Conservation (phyloP, 2,888 invertebrate species). For the Sinhomidia bicolor region DNA sequence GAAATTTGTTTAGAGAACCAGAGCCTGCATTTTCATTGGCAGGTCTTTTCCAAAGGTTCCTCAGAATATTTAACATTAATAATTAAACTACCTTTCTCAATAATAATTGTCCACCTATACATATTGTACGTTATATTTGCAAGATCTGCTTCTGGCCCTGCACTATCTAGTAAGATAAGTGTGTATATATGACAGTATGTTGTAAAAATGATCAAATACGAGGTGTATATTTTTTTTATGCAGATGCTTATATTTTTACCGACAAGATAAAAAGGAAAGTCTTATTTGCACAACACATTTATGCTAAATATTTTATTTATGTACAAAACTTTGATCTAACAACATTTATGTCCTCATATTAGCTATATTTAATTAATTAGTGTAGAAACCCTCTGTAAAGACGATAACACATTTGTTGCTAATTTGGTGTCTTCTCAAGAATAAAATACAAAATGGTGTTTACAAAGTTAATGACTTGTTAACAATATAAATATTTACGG, state of each 20-base stretch:
- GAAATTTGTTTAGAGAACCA: conserved; percentile 71
- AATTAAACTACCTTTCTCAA: not conserved
- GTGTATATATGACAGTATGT: too few relatives aligned
- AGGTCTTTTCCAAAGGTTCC: conserved; percentile 65
- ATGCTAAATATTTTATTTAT: conserved; percentile 9
- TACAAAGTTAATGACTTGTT: too few relatives aligned
- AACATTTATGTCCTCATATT: not conserved
- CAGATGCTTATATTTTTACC: not conserved
- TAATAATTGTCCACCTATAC: not conserved
- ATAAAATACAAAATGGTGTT: not conserved
- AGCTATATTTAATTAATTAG: not conserved
- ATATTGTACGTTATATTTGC: not conserved
- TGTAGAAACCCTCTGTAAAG: too few relatives aligned
- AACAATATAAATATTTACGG: too few relatives aligned
- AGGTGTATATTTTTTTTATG: not conserved
- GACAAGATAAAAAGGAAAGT: conserved; percentile 16
- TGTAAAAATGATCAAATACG: too few relatives aligned
- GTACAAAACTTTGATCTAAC: not conserved
- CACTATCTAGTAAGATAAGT: too few relatives aligned
- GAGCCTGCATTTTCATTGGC: conserved; percentile 66
- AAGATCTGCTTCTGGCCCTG: not conserved
- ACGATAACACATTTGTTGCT: not conserved
- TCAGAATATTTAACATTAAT: conserved; percentile 69
- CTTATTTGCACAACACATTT: conserved; percentile 2
- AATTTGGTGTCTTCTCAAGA: not conserved